phyloP scores from a whole-genome alignment of 2,888 invertebrate genomes.

The Adineta ricciae region DNA sequence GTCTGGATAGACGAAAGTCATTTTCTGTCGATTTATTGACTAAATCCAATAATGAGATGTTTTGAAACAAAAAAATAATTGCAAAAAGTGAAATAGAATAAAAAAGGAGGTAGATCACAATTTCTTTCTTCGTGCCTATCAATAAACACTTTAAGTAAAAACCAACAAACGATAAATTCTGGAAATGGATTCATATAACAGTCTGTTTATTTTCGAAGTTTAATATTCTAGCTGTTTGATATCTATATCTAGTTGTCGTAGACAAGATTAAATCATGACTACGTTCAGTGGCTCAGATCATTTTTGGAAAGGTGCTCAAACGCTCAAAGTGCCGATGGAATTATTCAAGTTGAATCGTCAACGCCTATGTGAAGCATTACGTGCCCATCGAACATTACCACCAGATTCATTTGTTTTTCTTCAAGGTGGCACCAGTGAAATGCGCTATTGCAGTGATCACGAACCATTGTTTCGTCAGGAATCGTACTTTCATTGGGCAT shows the following conservation, averaged over 20 bases:
- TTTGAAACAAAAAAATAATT: neutral
- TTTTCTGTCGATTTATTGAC: neutral
- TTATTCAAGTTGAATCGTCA: constrained; percentile 30
- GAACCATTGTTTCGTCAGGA: constrained; percentile 81
- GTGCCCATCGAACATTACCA: constrained; percentile 15
- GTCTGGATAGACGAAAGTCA: neutral
- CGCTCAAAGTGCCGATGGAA: constrained; percentile 31
- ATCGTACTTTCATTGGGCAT: constrained; percentile 88
- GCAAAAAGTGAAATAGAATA: neutral
- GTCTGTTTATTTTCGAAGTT: neutral
- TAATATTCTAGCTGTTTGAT: neutral
- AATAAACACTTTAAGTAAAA: neutral
- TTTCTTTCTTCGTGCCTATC: neutral
- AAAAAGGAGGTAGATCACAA: neutral
- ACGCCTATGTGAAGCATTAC: constrained; percentile 24
- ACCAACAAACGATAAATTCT: neutral
- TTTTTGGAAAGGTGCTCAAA: constrained; percentile 25
- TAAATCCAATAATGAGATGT: neutral
- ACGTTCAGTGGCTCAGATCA: neutral
- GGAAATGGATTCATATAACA: neutral
- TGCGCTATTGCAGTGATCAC: constrained; percentile 74
- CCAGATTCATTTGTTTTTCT: constrained; percentile 56
- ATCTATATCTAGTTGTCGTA: neutral
- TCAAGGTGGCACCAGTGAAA: constrained; percentile 72
- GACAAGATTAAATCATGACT: neutral